Percentiles rank a stretch among this genome's conserved stretches.
Conservation (phyloP, 2,797 vertebrate genomes). For the Channa striata region DNA sequence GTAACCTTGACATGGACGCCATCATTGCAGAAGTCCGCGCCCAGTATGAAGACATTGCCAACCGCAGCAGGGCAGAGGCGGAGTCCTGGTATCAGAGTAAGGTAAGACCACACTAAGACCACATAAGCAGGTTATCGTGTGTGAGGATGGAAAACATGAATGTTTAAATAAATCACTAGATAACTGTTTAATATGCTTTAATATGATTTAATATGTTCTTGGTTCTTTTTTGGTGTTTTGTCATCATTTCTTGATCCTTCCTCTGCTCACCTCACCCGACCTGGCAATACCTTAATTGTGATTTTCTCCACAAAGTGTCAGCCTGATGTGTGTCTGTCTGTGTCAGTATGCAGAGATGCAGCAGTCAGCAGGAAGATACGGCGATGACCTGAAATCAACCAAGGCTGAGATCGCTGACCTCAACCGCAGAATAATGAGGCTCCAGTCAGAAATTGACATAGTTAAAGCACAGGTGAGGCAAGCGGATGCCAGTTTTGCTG, state of each 20-base stretch:
- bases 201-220: background rate
- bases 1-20: constrained; percentile 88
- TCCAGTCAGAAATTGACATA: constrained; percentile 84
- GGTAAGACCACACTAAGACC: constrained; percentile 68
- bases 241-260: background rate
- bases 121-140: background rate
- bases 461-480: constrained; percentile 82
- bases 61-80: constrained; percentile 89
- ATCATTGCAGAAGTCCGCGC: constrained; percentile 90
- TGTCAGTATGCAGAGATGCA: constrained; percentile 85
- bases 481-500: background rate
- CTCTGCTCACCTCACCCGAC: background rate
- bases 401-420: constrained; percentile 84
- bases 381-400: constrained; percentile 78
- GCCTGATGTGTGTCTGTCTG: constrained; percentile 2
- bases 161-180: too few relatives aligned
- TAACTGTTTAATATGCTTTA: too few relatives aligned
- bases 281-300: background rate
- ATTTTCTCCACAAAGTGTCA: background rate
- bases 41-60: constrained; percentile 91
- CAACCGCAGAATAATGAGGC: constrained; percentile 80
- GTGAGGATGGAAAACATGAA: background rate
- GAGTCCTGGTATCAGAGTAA: constrained; percentile 90
- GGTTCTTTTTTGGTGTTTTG: background rate
- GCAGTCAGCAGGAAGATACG: constrained; percentile 74